Conservation (phyloP, 2,888 invertebrate species). For the Pinctada fucata region DNA sequence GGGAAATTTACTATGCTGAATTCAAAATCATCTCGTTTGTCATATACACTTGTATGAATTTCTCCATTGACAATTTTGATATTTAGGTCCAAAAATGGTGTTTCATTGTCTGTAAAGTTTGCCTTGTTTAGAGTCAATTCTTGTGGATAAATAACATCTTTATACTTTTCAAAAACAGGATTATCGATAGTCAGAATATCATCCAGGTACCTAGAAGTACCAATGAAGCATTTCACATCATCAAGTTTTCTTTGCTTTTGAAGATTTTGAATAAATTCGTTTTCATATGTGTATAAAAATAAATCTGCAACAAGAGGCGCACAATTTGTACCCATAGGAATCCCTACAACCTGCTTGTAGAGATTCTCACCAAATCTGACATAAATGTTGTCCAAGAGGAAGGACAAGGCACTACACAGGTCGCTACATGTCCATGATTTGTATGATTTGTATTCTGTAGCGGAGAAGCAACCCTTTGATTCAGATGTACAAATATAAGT, state of each 20-base stretch:
- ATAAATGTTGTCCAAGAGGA: neutral
- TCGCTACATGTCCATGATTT: too few relatives aligned
- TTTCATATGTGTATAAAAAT: too few relatives aligned
- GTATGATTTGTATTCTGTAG: too few relatives aligned
- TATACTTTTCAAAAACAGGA: neutral
- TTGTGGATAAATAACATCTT: neutral
- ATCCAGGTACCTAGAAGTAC: neutral
- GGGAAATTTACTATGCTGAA: neutral
- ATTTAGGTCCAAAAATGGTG: neutral
- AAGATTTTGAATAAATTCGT: too few relatives aligned
- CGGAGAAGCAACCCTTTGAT: too few relatives aligned
- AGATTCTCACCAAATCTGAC: neutral
- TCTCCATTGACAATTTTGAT: neutral
- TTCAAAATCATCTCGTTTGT: neutral
- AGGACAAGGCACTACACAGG: too few relatives aligned
- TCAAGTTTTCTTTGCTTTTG: too few relatives aligned
- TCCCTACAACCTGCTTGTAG: neutral
- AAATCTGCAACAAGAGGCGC: neutral
- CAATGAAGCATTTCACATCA: too few relatives aligned
- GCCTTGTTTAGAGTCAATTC: neutral
- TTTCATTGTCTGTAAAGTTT: neutral
- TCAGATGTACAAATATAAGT: too few relatives aligned
- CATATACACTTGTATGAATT: neutral
- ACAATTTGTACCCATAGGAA: neutral
- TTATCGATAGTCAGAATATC: neutral